Base-by-base conservation (phyloP, 2,113 vertebrate genomes). In the Sorex araneus region DNA sequence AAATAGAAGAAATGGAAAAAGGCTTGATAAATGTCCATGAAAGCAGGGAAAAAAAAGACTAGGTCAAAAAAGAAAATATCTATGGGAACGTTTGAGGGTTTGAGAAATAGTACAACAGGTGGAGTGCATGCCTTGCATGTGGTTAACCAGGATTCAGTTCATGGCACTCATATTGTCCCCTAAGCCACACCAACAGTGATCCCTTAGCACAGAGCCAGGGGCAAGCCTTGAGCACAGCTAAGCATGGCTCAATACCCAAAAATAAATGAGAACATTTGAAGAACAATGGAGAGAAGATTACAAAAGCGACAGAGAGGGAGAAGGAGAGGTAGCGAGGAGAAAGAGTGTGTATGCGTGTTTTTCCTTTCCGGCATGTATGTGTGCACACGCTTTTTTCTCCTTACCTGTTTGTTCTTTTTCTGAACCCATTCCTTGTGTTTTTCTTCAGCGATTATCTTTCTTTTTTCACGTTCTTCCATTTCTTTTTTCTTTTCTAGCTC, bases 401-500 rank as follows among this genome's bases (percentile, higher is more conserved):
- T 97, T 97, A 99, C 98, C 98, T 98, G 97, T 76, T 98, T 97
- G 93, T 95, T 98, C 89, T 99, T 99, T 92, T 97, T 98, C 50
- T 98, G 98, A 10, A 99, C 97, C 99, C 99, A 99, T 60, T 98
- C 98, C 75, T 98, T 98, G 79, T 99, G 99, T 91, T 98, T 99
- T 94, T 98, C 97, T 92, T 98, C 98, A 87, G 98, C 98, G 18
- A 97, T 87, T 19, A 94, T 90, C 97, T 97, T 99, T 96, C 98
- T 99, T 89, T 94, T 98, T 94, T 98, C 97, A 81, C 50, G 95
- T 81, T 98, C 97, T 92, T 93, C 92, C 93, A 98, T 97, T 96
- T 98, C 89, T 94, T 97, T 98, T 91, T 97, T 96, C 94, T 98
- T 96, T 93, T 98, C 97, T 95, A 98, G 97, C 84, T 97, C 97